These are phyloP conservation scores for Amazona vittata DNA, from an alignment of 2,113 vertebrate species.

Conservation along the genomic window DNA sequence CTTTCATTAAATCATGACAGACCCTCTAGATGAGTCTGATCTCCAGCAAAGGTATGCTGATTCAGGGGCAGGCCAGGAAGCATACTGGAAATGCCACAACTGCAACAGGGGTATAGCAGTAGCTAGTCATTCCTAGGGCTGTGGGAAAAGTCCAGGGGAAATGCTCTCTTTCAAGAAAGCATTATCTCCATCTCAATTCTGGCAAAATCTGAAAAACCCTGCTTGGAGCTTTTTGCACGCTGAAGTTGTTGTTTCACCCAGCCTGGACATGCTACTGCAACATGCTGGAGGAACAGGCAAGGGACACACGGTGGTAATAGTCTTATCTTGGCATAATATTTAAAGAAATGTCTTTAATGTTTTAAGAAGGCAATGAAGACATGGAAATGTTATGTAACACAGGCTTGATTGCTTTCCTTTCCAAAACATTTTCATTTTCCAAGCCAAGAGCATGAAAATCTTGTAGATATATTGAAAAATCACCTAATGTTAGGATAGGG, in stretches of 20 bases:
- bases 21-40: background rate
- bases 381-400: background rate
- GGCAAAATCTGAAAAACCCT: background rate
- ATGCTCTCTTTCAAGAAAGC: background rate
- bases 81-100: background rate
- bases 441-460: background rate
- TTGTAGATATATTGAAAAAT: background rate
- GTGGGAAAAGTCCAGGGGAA: background rate
- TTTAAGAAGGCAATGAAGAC: background rate
- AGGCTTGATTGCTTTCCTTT: background rate
- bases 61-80: background rate
- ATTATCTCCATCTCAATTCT: background rate
- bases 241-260: background rate
- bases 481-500: background rate
- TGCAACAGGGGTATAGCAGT: background rate
- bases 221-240: background rate
- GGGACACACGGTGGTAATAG: background rate
- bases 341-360: background rate
- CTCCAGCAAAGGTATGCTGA: background rate
- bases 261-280: fast-evolving
- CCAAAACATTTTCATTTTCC: background rate
- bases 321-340: background rate
- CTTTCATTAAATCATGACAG: background rate
- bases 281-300: background rate
- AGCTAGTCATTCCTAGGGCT: background rate